Conservation (phyloP, 2,888 invertebrate genomes). For the Achlya flavicornis region DNA sequence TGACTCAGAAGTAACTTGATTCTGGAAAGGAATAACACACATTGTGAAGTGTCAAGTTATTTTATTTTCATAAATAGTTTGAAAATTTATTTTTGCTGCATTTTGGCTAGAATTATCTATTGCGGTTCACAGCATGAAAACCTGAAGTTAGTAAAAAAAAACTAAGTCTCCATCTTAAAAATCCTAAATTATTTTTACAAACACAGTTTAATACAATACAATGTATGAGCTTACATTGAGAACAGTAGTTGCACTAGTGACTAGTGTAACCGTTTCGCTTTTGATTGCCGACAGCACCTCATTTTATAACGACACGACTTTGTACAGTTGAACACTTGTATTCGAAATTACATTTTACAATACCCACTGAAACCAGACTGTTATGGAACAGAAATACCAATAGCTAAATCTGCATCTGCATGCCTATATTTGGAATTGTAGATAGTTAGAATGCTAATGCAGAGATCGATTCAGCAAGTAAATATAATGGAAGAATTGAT, state of each 20-base stretch:
- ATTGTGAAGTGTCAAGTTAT: not conserved
- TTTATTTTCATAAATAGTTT: no score
- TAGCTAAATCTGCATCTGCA: conserved; percentile 25
- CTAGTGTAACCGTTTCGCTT: not conserved
- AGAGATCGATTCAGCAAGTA: conserved; percentile 11
- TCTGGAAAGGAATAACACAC: not conserved
- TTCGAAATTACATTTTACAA: conserved; percentile 28
- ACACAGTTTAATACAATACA: not conserved
- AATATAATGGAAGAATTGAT: conserved; percentile 8
- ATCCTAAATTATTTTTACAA: no score
- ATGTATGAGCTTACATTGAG: not conserved
- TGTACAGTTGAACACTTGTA: conserved; percentile 17
- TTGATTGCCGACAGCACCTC: conserved; percentile 7
- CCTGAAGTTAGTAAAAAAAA: no score
- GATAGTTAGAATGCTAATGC: conserved; percentile 40
- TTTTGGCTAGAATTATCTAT: no score
- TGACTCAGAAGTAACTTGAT: conserved; percentile 25
- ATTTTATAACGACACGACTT: conserved; percentile 3
- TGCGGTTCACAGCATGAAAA: no score
- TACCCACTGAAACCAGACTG: conserved; percentile 32
- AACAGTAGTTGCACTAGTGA: not conserved
- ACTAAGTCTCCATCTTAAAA: no score
- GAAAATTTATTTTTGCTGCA: no score
- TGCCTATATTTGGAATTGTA: conserved; percentile 31
- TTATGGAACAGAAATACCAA: conserved; percentile 20